Percentiles rank a stretch among this genome's conserved stretches.
phyloP scores from a whole-genome alignment of 2,888 invertebrate genomes.

The Drosophila fulvimacula region DNA sequence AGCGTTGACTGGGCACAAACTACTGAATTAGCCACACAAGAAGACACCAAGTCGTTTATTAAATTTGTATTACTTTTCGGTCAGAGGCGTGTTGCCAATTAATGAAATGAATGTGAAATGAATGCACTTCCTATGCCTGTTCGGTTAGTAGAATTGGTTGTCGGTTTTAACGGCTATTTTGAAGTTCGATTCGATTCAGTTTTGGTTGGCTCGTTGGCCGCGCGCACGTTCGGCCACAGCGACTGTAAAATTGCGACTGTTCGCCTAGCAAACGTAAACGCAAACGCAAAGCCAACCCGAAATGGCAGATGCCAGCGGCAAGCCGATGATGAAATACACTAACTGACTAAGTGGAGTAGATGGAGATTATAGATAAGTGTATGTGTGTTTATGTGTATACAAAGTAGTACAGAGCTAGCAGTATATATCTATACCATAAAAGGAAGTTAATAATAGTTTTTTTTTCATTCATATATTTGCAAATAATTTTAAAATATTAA shows the following conservation, averaged over 20 bases:
- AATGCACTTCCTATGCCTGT: conserved; percentile 52
- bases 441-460: too few species aligned
- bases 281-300: conserved; percentile 52
- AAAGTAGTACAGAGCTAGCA: too few species aligned
- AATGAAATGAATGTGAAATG: conserved; percentile 55
- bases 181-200: conserved; percentile 28
- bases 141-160: conserved; percentile 39
- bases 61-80: neutral
- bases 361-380: neutral
- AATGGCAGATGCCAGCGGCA: conserved; percentile 7
- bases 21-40: conserved; percentile 43
- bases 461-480: too few species aligned
- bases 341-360: neutral
- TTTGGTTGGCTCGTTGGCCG: conserved; percentile 50
- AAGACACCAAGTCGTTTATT: conserved; percentile 13
- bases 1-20: conserved; percentile 54
- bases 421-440: too few species aligned
- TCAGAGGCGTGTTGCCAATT: neutral
- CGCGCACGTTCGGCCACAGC: conserved; percentile 67
- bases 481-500: too few species aligned
- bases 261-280: conserved; percentile 48
- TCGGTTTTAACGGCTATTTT: conserved; percentile 58
- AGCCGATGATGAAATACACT: conserved; percentile 39
- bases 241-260: conserved; percentile 76
- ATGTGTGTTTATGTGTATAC: neutral